These are phyloP conservation scores for Brachymystax lenok DNA, from an alignment of 2,797 vertebrate genomes.

Conservation along the genomic window DNA sequence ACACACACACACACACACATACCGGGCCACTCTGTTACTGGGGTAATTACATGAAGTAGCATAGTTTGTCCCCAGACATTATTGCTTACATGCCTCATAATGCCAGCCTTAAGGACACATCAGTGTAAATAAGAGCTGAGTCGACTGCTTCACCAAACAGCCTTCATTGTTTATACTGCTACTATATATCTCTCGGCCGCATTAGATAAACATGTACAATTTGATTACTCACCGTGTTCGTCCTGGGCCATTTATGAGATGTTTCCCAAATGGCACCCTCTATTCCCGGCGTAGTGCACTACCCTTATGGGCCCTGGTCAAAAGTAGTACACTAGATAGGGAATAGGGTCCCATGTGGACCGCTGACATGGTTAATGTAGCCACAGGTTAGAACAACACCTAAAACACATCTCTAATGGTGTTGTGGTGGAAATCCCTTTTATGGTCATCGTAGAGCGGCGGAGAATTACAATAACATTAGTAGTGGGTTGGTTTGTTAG, in stretches of 20 bases:
- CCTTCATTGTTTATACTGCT: slow-evolving; percentile 47
- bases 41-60: slow-evolving; percentile 8
- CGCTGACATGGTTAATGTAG: slow-evolving; percentile 18
- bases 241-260: neutral
- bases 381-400: slow-evolving; percentile 27
- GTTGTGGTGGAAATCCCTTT: slow-evolving; percentile 12
- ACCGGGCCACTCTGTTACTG: neutral
- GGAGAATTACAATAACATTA: neutral
- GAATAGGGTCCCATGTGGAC: neutral
- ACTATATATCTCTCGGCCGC: slow-evolving; percentile 50
- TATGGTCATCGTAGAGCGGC: neutral
- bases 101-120: slow-evolving; percentile 42
- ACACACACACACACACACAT: neutral
- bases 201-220: slow-evolving; percentile 58
- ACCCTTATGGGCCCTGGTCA: neutral
- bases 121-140: slow-evolving; percentile 61
- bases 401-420: slow-evolving; percentile 1
- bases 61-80: slow-evolving; percentile 39
- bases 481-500: neutral
- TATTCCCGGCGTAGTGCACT: slow-evolving; percentile 28
- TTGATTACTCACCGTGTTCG: slow-evolving; percentile 23
- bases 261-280: neutral
- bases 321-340: neutral
- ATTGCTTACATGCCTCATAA: slow-evolving; percentile 45
- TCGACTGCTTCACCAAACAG: slow-evolving; percentile 24